Evolutionary conservation across 2,888 invertebrate genomes (phyloP).

Genomic region (Mesorhabditis belari): DNA sequence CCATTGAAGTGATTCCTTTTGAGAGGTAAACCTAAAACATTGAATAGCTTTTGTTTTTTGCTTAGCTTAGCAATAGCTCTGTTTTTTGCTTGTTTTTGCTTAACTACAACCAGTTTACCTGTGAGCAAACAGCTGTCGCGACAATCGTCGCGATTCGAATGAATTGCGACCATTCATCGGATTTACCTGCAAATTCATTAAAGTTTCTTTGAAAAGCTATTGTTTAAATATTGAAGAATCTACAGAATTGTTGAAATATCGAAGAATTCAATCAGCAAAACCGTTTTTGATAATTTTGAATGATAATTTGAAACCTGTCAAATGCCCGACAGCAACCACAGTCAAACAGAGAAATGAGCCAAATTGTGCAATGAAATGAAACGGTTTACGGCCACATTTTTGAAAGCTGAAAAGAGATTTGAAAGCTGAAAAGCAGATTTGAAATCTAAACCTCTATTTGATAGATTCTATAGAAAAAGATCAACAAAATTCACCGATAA

Average conservation of each 20-base stretch:
- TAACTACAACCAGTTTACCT: no score
- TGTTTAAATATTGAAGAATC: no score
- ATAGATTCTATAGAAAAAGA: not conserved
- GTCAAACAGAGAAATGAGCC: not conserved
- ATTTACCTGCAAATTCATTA: not conserved
- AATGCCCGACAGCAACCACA: not conserved
- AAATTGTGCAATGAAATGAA: not conserved
- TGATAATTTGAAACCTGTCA: no score
- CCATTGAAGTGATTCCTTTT: not conserved
- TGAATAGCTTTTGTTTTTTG: no score
- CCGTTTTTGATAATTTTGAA: no score
- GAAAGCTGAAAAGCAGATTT: no score
- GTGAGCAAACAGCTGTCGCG: not conserved
- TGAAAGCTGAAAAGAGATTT: not conserved
- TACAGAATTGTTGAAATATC: no score
- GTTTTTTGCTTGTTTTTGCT: no score
- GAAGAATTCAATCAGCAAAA: no score
- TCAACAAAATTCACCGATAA: not conserved
- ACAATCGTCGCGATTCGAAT: not conserved
- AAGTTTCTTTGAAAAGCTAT: no score
- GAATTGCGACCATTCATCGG: not conserved
- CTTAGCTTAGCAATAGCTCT: no score
- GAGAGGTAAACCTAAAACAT: not conserved
- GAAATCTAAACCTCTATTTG: no score
- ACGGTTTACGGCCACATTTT: not conserved